Evolutionary conservation across 2,113 vertebrate species (phyloP), one percentile per base, ranked within the genome.

Genomic region (Syngnathoides biaculeatus): DNA sequence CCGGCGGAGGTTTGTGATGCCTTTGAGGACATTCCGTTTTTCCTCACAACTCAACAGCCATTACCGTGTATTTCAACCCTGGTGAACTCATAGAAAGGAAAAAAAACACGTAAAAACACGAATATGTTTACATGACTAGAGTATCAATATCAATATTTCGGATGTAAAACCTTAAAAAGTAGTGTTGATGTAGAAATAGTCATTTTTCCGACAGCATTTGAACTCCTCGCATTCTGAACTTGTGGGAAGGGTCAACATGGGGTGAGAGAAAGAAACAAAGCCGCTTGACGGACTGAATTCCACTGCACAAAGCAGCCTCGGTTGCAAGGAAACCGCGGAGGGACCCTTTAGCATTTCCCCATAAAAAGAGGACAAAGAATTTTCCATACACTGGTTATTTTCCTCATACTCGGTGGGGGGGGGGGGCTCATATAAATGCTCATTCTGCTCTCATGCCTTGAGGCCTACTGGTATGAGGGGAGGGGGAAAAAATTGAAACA

Each of bases 291-390:
- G 26, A n/a, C 48, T 61, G 73, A 79, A 81, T 77, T 68, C 71
- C 82, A 66, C 40, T 20, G 62, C 60, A 55, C 70, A 17, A 24
- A 72, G 73, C 45, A 73, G 20, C 78, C 80, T 30, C 68, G 74
- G 79, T 77, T 75, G 84, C 79, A 79, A 1, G 78, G 75, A 85
- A 79, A 87, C 72, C 53, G 80, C 26, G 73, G 26, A 17, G 13
- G n/a, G 7, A 10, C 43, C 50, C 35, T 53, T 12, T 48, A 77
- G 62, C 52, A 75, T 79, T 72, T 75, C 50, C 56, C 39, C 40
- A 27, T n/a, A n/a, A n/a, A n/a, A n/a, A n/a, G n/a, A n/a, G n/a
- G n/a, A n/a, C n/a, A n/a, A n/a, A n/a, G n/a, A n/a, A 11, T 22
- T 52, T 52, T 4, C 9, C 48, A n/a, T 5, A 22, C 48, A 42